Evolutionary conservation across 1,140 invertebrate species (phyloP).

Genomic region (Drosophila fuyamai): DNA sequence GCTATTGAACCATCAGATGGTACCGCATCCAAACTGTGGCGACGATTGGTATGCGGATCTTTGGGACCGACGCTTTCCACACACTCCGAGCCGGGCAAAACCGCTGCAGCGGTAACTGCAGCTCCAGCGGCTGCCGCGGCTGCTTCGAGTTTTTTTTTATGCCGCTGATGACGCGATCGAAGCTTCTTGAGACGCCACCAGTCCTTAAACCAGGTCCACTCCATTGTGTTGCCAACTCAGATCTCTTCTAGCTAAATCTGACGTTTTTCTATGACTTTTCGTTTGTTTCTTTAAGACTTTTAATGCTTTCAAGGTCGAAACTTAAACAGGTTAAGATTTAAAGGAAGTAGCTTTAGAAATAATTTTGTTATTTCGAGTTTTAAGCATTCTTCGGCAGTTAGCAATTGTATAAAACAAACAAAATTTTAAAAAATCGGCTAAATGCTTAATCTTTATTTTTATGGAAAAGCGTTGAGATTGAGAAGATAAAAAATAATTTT

Average conservation of each 20-base stretch:
- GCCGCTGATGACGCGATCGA: slow-evolving; percentile 84
- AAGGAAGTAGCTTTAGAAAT: no score
- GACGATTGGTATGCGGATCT: slow-evolving; percentile 5
- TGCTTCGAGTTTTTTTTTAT: slow-evolving; percentile 85
- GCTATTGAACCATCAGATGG: background rate
- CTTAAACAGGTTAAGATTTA: no score
- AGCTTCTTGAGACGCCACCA: slow-evolving; percentile 91
- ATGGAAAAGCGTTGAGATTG: no score
- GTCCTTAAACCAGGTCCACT: slow-evolving; percentile 91
- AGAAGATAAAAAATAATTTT: no score
- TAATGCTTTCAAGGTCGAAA: no score
- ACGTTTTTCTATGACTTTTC: background rate
- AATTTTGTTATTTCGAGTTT: no score
- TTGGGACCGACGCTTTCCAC: background rate
- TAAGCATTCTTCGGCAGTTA: no score
- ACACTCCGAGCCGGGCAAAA: background rate
- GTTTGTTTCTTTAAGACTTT: no score
- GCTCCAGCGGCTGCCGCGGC: slow-evolving; percentile 72
- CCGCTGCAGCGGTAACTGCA: slow-evolving; percentile 2
- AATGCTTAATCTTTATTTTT: no score
- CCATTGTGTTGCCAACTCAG: slow-evolving; percentile 85
- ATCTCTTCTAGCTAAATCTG: background rate
- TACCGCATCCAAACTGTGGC: slow-evolving; percentile 22
- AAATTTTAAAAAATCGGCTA: no score
- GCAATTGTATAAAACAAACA: no score